A percentile compares a stretch with the other conserved stretches of the same genome.
phyloP scores from a whole-genome alignment of 2,888 invertebrate genomes.

The Geotrupes spiniger region DNA sequence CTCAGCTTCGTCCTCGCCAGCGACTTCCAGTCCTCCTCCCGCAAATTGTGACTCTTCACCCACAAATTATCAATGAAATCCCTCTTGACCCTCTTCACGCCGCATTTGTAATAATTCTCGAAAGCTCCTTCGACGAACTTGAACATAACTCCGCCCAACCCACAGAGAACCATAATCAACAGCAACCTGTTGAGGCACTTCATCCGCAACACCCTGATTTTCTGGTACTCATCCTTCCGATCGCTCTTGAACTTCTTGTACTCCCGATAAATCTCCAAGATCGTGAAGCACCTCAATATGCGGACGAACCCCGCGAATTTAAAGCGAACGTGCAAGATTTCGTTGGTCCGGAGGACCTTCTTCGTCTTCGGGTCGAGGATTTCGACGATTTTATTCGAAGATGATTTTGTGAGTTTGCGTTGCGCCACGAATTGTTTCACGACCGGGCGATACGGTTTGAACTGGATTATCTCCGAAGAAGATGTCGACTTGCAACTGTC shows the following conservation, averaged over 20 bases:
- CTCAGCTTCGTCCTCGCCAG: conserved; percentile 76
- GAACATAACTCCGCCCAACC: conserved; percentile 77
- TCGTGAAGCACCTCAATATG: conserved; percentile 46
- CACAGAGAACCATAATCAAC: conserved; percentile 70
- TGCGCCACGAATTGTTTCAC: conserved; percentile 35
- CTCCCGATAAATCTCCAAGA: conserved; percentile 50
- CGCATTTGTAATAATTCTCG: conserved; percentile 84
- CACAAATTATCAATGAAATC: conserved; percentile 83
- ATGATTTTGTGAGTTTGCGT: neutral
- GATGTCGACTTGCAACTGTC: conserved; percentile 29
- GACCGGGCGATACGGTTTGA: conserved; percentile 42
- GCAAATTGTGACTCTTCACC: conserved; percentile 75
- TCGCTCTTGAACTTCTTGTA: conserved; percentile 61
- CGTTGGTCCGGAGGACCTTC: conserved; percentile 38
- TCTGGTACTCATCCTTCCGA: conserved; percentile 56
- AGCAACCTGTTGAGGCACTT: conserved; percentile 67
- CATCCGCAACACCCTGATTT: conserved; percentile 59
- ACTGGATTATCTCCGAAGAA: conserved; percentile 14
- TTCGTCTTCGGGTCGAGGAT: conserved; percentile 43
- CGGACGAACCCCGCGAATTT: conserved; percentile 34
- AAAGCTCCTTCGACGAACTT: conserved; percentile 81
- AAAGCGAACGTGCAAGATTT: conserved; percentile 32
- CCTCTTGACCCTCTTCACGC: conserved; percentile 80
- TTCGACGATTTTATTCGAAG: conserved; percentile 43
- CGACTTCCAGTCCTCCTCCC: conserved; percentile 88